Evolutionary conservation across 1,140 invertebrate species (phyloP).

Genomic region (Rhagoletis zephyria): DNA sequence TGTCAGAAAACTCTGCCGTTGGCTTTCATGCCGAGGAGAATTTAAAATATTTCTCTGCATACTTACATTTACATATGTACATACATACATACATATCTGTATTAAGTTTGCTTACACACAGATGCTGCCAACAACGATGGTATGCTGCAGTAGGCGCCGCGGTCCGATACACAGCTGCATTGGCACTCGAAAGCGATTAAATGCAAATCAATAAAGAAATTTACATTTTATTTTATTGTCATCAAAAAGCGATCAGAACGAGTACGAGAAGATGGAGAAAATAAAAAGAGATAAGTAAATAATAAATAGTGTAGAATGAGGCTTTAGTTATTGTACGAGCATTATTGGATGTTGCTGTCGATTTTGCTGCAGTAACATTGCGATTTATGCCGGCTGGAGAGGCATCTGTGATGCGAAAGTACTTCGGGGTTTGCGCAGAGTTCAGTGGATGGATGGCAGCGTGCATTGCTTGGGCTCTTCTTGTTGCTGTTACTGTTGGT

Average conservation of each 20-base stretch:
- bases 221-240: slow-evolving; percentile 63
- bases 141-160: neutral
- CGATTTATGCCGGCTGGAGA: neutral
- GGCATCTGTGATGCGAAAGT: neutral
- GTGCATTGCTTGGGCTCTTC: no score
- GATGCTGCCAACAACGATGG: neutral
- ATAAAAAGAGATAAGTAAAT: neutral
- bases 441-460: no score
- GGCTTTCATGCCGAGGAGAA: no score
- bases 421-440: no score
- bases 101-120: neutral
- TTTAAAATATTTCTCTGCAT: no score
- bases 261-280: slow-evolving; percentile 33
- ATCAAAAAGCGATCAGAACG: slow-evolving; percentile 34
- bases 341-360: neutral
- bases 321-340: neutral
- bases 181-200: slow-evolving; percentile 70
- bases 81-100: no score
- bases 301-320: neutral
- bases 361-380: neutral
- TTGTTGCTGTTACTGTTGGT: slow-evolving; percentile 39
- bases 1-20: neutral
- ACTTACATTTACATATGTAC: no score
- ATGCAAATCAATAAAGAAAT: slow-evolving; percentile 71
- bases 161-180: neutral